Conservation (phyloP, 1,140 invertebrate species). For the Leguminivora glycinivorella region DNA sequence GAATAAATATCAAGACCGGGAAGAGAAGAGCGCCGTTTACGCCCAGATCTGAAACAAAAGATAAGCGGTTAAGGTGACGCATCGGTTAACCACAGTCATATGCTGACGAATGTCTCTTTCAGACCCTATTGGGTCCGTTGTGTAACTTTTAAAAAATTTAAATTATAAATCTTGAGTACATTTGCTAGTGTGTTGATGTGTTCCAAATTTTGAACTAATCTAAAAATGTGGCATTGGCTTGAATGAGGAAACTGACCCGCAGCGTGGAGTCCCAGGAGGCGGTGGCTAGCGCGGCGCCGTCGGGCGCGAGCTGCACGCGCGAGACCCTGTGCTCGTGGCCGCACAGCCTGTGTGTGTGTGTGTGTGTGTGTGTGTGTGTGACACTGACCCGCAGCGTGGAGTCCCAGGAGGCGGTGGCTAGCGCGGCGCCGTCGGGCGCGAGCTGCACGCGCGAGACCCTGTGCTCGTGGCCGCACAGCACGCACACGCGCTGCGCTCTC, state of each 20-base stretch:
- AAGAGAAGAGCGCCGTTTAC: conserved; percentile 15
- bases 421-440: conserved; percentile 98
- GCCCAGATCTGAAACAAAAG: conserved; percentile 44
- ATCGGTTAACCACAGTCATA: no score
- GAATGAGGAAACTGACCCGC: no score
- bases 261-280: conserved; percentile 99
- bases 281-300: conserved; percentile 98
- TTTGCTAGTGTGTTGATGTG: no score
- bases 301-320: conserved; percentile 96
- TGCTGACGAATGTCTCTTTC: no score
- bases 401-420: conserved; percentile 99
- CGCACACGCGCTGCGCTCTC: conserved; percentile 93
- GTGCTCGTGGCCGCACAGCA: conserved; percentile 99
- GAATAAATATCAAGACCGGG: conserved; percentile 29
- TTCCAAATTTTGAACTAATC: no score
- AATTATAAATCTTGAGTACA: no score
- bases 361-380: no score
- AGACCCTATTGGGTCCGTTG: no score
- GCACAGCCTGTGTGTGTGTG: no score
- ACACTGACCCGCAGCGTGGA: conserved; percentile 90
- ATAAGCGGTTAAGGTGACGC: not conserved
- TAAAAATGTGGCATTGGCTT: conserved; percentile 91
- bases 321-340: conserved; percentile 83
- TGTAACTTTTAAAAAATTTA: no score
- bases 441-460: conserved; percentile 91